Conservation (phyloP, 2,797 vertebrate species). For the Steatocranus sp. region DNA sequence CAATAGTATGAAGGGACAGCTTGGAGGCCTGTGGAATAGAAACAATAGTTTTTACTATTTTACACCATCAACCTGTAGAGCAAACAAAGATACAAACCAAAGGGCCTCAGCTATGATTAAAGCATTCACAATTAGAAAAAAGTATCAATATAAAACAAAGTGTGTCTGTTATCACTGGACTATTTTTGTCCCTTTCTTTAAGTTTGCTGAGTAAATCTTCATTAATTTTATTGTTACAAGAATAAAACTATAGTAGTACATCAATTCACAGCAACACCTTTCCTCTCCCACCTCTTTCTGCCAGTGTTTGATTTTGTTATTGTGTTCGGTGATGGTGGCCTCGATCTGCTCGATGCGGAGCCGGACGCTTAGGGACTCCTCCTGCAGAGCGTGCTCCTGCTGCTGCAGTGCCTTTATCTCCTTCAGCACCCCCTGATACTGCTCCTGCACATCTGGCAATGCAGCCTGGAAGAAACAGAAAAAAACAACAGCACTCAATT, state of each 20-base stretch:
- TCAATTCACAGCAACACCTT: not conserved
- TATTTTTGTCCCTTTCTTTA: not conserved
- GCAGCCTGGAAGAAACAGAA: conserved; percentile 69
- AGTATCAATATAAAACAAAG: not conserved
- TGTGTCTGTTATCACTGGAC: not conserved
- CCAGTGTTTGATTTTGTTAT: conserved; percentile 91
- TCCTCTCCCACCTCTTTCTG: conserved; percentile 84
- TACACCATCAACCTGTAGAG: not conserved
- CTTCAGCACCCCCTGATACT: conserved; percentile 76
- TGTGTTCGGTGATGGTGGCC: conserved; percentile 80
- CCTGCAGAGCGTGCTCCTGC: conserved; percentile 85
- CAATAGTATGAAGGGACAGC: conserved; percentile 82
- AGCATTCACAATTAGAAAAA: not conserved
- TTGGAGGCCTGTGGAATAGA: conserved; percentile 78
- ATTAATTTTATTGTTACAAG: not conserved
- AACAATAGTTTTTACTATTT: not conserved
- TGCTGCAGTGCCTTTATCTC: conserved; percentile 84
- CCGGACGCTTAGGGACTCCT: conserved; percentile 87
- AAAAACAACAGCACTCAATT: not conserved
- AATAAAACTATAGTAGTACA: not conserved
- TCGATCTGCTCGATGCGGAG: conserved; percentile 89
- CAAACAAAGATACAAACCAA: not conserved
- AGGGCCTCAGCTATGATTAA: not conserved
- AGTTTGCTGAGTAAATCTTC: not conserved
- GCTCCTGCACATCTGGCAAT: conserved; percentile 82